A percentile compares a stretch with the other conserved stretches of the same genome.
phyloP scores from a whole-genome alignment of 2,113 vertebrate genomes.

The Gymnorhina tibicen region DNA sequence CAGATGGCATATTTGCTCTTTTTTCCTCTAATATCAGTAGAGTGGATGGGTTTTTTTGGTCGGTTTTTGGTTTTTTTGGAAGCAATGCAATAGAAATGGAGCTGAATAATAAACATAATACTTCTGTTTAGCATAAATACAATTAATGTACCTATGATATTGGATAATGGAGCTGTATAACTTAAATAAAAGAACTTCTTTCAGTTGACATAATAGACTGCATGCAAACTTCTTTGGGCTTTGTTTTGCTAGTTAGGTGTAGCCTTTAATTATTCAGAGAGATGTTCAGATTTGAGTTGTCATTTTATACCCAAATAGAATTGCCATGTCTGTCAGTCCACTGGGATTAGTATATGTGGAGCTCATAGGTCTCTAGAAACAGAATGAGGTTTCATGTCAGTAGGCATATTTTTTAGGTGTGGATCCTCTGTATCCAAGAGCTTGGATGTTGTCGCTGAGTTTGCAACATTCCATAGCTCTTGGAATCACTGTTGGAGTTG shows the following conservation, averaged over 20 bases:
- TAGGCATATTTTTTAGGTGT: not conserved
- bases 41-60: not conserved
- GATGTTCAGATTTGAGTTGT: not conserved
- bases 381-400: not conserved
- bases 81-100: not conserved
- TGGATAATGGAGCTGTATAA: not conserved
- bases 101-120: not conserved
- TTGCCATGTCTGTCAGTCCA: not conserved
- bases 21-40: not conserved
- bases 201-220: not conserved
- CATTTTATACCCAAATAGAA: not conserved
- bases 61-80: fast-evolving
- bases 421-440: not conserved
- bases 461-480: not conserved
- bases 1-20: not conserved
- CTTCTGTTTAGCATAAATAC: not conserved
- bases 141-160: not conserved
- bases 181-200: not conserved
- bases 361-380: not conserved
- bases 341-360: not conserved
- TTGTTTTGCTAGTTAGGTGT: not conserved
- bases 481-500: not conserved
- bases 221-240: not conserved
- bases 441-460: not conserved
- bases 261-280: not conserved